A percentile compares a stretch with the other conserved stretches of the same genome.
Evolutionary conservation across 2,797 vertebrate genomes (phyloP).

Genomic region (Bovichtus diacanthus): DNA sequence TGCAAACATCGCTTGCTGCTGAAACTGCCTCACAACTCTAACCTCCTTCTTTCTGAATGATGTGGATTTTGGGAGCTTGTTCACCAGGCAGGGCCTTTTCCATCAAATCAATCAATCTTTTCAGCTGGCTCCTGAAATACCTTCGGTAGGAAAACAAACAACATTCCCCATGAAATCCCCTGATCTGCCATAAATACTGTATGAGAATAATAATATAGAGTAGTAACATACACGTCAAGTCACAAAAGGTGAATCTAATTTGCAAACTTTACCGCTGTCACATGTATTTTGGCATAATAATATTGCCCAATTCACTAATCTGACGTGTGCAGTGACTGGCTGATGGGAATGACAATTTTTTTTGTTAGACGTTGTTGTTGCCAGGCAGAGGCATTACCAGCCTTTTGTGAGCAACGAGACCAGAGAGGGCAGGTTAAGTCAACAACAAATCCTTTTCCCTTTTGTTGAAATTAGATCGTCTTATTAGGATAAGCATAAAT

Average conservation of each 20-base stretch:
- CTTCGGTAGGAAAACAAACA: too few relatives aligned
- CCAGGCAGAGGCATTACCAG: slow-evolving; percentile 2
- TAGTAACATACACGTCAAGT: neutral
- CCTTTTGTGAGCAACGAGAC: neutral
- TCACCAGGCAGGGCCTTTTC: neutral
- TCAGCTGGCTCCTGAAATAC: too few relatives aligned
- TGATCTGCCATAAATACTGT: too few relatives aligned
- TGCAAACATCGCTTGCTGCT: neutral
- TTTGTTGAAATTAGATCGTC: slow-evolving; percentile 39
- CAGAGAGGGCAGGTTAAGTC: slow-evolving; percentile 14
- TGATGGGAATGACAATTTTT: neutral
- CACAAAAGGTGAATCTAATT: neutral
- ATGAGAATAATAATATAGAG: neutral
- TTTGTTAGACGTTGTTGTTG: neutral
- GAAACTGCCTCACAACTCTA: neutral
- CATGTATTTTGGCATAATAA: neutral
- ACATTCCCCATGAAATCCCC: too few relatives aligned
- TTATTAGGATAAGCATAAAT: slow-evolving; percentile 41
- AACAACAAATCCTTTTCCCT: slow-evolving; percentile 16
- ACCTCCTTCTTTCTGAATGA: too few relatives aligned
- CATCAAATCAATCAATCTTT: too few relatives aligned
- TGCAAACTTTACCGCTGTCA: neutral
- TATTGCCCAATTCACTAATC: neutral
- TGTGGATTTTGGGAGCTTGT: too few relatives aligned
- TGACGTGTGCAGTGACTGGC: neutral